Percentiles rank a stretch among this genome's conserved stretches.
Conservation (phyloP, 1,140 invertebrate genomes). For the Heliconius eleuchia region DNA sequence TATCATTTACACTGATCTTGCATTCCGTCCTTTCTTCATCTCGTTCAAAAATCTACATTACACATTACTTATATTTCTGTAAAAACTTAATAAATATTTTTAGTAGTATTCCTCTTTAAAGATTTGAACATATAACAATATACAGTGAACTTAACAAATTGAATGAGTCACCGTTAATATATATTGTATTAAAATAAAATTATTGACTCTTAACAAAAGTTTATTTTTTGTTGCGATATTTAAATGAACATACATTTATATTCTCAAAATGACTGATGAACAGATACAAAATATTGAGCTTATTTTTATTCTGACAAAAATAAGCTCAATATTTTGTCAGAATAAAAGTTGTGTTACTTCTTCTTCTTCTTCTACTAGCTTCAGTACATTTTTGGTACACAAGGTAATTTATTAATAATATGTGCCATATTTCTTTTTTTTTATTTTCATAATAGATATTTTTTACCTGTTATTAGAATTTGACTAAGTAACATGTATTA, state of each 20-base stretch:
- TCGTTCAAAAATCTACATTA: no score
- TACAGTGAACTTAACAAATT: no score
- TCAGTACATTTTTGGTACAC: constrained; percentile 13
- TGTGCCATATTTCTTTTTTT: constrained; percentile 9
- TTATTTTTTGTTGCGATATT: neutral
- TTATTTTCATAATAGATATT: neutral
- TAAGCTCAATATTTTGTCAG: no score
- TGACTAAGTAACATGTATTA: neutral
- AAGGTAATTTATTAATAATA: constrained; percentile 1
- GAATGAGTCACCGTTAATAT: no score
- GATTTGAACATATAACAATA: neutral
- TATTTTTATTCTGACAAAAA: no score
- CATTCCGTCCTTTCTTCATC: no score
- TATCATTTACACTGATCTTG: no score
- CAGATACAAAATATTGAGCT: no score
- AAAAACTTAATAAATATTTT: neutral
- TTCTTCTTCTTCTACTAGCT: neutral
- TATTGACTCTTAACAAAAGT: no score
- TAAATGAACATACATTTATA: neutral
- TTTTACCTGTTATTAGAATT: constrained; percentile 4
- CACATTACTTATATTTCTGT: no score
- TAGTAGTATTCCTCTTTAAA: neutral
- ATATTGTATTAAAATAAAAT: no score
- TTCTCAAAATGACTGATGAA: neutral
- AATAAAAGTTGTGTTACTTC: neutral